Evolutionary conservation across 2,113 vertebrate genomes (phyloP), one percentile per base, ranked within the genome.

Genomic region (Platichthys flesus): DNA sequence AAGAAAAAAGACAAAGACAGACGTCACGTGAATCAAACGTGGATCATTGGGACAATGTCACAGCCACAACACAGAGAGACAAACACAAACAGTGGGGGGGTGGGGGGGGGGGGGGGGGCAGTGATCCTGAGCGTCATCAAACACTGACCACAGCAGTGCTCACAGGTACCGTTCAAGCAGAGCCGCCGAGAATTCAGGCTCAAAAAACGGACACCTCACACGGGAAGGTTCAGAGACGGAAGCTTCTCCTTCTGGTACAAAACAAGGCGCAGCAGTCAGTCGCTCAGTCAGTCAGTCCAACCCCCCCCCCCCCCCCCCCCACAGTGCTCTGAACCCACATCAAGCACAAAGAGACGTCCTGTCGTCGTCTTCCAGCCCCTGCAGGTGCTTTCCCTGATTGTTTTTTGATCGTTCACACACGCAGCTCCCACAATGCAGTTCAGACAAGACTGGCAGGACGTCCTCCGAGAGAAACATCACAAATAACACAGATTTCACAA

Each of bases 321-420:
- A 40, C 79, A 18, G 75, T 18, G 83, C 81, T 87, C 78, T 84
- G 82, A 87, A 84, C 28, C 63, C 65, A 83, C 83, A 56, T 85
- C 85, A 65, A 86, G 61, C 82, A 84, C 89, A 85, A 86, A 89
- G 20, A 84, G 75, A 85, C 85, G 69, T 82, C 62, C 49, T 65
- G 72, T 71, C 55, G 76, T 81, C 74, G 84, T 57, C 73, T 1
- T 42, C 40, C 45, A n/a, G 60, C 75, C 67, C 88, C 85, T 83
- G 76, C n/a, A 79, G 82, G 68, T 76, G 78, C 73, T 37, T 71
- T 85, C 84, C 86, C 79, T 74, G 37, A 71, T 79, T 40, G 82
- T 31, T 73, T 7, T 86, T 76, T 82, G 68, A 85, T 63, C 24
- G 74, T 72, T 87, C 79, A 79, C 67, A 83, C 78, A 51, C 2